Evolutionary conservation across 2,888 invertebrate genomes (phyloP).

Genomic region (Sarcophaga carnaria): DNA sequence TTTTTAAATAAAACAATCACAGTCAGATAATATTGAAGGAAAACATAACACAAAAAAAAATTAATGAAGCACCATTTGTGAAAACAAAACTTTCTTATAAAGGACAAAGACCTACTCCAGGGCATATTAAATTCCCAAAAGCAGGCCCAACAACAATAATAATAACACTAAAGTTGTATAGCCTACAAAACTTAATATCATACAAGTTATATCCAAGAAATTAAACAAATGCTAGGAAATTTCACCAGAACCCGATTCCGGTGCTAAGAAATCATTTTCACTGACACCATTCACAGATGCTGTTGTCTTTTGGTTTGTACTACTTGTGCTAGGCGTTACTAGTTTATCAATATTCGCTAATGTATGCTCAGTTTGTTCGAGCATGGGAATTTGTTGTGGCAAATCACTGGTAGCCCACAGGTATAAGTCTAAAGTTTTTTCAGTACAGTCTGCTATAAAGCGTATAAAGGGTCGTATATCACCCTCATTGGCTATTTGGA

Average conservation of each 20-base stretch:
- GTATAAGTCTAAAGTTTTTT: conserved; percentile 93
- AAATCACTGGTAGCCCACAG: conserved; percentile 91
- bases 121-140: neutral
- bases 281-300: neutral
- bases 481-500: conserved; percentile 96
- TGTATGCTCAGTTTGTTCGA: conserved; percentile 81
- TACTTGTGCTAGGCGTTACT: conserved; percentile 41
- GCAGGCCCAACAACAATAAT: neutral
- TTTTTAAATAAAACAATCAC: conserved; percentile 32
- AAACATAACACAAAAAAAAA: neutral
- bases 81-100: neutral
- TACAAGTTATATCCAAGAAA: neutral
- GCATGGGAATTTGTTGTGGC: conserved; percentile 86
- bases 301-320: neutral
- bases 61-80: neutral
- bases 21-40: conserved; percentile 16
- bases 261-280: conserved; percentile 55
- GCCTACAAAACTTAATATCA: conserved; percentile 34
- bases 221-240: conserved; percentile 71
- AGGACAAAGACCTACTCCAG: neutral
- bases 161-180: neutral
- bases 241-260: conserved; percentile 74
- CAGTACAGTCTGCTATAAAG: conserved; percentile 96
- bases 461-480: conserved; percentile 97
- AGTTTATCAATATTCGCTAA: conserved; percentile 72